A percentile compares a stretch with the other conserved stretches of the same genome.
These are phyloP conservation scores for Philotrypesis tridentata DNA, from an alignment of 1,140 invertebrate genomes.

Conservation along the genomic window DNA sequence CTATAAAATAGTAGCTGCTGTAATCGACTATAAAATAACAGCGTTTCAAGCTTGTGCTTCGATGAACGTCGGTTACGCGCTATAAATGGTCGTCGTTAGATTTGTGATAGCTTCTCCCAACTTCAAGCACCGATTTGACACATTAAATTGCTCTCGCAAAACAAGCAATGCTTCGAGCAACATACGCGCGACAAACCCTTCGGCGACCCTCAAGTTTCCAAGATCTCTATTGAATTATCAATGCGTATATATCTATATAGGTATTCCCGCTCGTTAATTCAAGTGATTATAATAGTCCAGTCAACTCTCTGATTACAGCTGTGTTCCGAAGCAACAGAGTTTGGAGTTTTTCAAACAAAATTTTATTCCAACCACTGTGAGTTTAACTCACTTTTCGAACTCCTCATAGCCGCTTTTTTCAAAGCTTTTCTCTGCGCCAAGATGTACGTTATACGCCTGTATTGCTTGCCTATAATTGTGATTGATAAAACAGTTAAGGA, in stretches of 20 bases:
- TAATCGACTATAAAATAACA: not conserved
- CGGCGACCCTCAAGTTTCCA: not conserved
- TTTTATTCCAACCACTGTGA: too few relatives aligned
- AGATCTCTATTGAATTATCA: not conserved
- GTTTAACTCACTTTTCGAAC: not conserved
- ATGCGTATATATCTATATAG: not conserved
- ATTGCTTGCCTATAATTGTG: too few relatives aligned
- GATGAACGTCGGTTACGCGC: not conserved
- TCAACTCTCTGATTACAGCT: not conserved
- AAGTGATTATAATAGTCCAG: not conserved
- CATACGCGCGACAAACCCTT: not conserved
- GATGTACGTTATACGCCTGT: not conserved
- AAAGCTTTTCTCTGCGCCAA: not conserved
- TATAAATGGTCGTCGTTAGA: not conserved
- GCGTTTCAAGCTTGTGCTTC: not conserved
- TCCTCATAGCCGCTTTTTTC: not conserved
- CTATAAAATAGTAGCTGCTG: not conserved
- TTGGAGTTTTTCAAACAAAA: too few relatives aligned
- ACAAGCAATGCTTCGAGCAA: not conserved
- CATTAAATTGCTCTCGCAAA: not conserved
- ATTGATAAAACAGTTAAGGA: too few relatives aligned
- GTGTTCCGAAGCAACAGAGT: too few relatives aligned
- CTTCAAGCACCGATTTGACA: not conserved
- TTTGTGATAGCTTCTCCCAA: not conserved
- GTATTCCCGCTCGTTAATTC: not conserved